Evolutionary conservation across 2,797 vertebrate genomes (phyloP).

Genomic region (Enteromius radiatus): DNA sequence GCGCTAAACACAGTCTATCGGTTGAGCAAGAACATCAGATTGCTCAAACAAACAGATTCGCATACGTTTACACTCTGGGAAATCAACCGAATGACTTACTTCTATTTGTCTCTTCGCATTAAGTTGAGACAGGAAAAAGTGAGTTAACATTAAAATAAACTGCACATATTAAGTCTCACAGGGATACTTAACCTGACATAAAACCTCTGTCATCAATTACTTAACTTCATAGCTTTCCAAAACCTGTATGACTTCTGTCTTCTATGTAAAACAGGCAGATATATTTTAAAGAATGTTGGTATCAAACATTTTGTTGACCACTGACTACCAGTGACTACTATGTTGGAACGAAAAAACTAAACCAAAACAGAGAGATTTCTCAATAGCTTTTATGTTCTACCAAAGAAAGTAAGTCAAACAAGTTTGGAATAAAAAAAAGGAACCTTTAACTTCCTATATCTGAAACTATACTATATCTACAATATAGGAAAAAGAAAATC

Average conservation of each 20-base stretch:
- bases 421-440: not conserved
- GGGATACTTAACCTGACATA: not conserved
- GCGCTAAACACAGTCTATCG: not conserved
- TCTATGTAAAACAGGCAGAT: not conserved
- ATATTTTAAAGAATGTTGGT: not conserved
- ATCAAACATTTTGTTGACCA: not conserved
- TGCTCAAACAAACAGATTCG: constrained; percentile 4
- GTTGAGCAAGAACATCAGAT: not conserved
- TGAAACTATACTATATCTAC: not conserved
- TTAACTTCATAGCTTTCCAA: not conserved
- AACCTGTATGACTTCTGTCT: not conserved
- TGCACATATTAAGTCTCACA: not conserved
- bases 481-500: not conserved
- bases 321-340: too few species aligned
- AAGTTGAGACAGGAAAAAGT: too few species aligned
- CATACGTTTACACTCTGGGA: not conserved
- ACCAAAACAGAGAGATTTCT: not conserved
- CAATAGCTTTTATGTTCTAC: not conserved
- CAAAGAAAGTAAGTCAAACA: not conserved
- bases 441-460: not conserved
- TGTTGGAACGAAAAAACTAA: not conserved
- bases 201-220: not conserved
- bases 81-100: not conserved
- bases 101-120: constrained; percentile 3
- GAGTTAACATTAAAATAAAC: not conserved